phyloP scores from a whole-genome alignment of 2,888 invertebrate species.

The Lithophane semibrunnea region DNA sequence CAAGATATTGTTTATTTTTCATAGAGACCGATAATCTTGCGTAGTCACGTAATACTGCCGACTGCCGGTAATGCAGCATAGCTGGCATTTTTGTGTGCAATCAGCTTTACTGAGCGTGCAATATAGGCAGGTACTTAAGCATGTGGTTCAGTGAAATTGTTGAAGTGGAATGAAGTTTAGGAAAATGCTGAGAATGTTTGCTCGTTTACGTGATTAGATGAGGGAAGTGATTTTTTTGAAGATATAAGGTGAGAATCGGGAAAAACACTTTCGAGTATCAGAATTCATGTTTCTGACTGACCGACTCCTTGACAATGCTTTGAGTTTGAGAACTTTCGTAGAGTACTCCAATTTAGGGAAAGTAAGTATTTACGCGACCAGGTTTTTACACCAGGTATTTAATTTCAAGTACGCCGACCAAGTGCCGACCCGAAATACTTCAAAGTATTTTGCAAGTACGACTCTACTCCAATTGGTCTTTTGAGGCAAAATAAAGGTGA shows the following conservation, averaged over 20 bases:
- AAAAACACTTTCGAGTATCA: not conserved
- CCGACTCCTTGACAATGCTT: not conserved
- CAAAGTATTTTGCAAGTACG: too few species aligned
- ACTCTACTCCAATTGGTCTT: too few species aligned
- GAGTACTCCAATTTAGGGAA: too few species aligned
- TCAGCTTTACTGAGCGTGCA: slow-evolving; percentile 26
- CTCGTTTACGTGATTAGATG: not conserved
- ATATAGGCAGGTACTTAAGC: not conserved
- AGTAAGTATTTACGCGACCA: too few species aligned
- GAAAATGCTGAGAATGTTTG: slow-evolving; percentile 23
- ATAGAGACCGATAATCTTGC: slow-evolving; percentile 29
- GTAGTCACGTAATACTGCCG: slow-evolving; percentile 28
- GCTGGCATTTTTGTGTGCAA: slow-evolving; percentile 46
- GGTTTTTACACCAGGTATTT: too few species aligned
- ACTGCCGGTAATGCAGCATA: slow-evolving; percentile 15
- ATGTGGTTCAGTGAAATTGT: slow-evolving; percentile 21
- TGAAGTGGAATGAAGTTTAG: slow-evolving; percentile 21
- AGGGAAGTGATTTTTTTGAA: not conserved
- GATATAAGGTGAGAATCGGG: not conserved
- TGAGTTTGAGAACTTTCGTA: not conserved
- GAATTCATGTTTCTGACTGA: not conserved
- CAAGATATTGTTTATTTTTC: slow-evolving; percentile 36
- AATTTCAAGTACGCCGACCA: too few species aligned
- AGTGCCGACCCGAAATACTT: too few species aligned
- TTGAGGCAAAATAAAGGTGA: not conserved